Percentiles rank a stretch among this genome's conserved stretches.
phyloP scores from a whole-genome alignment of 2,113 vertebrate species.

The Muscicapa adusta region DNA sequence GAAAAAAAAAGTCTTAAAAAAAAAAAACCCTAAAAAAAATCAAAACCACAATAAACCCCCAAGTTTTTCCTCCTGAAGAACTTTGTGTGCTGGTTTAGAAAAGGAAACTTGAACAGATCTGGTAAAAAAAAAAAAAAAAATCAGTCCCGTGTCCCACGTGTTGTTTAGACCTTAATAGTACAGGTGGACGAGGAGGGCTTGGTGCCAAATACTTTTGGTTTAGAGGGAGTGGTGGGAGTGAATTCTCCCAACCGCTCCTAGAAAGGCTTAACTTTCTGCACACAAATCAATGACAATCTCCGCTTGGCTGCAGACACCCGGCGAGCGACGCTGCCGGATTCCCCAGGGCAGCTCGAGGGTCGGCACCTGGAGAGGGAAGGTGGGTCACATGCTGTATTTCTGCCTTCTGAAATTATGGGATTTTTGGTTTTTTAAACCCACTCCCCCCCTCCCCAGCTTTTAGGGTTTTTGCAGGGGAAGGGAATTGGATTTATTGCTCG shows the following conservation, averaged over 20 bases:
- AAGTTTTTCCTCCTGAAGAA: background rate
- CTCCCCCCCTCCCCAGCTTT: accelerated
- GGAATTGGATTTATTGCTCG: background rate
- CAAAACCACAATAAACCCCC: background rate
- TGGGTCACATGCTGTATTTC: constrained; percentile 1
- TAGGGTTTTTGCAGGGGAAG: background rate
- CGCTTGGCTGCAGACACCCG: constrained; percentile 66
- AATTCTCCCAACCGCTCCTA: constrained; percentile 84
- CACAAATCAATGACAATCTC: constrained; percentile 84
- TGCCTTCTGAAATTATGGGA: accelerated
- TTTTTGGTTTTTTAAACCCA: background rate
- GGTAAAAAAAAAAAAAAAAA: background rate
- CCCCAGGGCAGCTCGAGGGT: background rate
- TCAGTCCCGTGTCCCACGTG: constrained; percentile 8
- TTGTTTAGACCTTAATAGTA: constrained; percentile 78
- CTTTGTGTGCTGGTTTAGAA: background rate
- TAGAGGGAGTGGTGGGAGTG: constrained; percentile 93
- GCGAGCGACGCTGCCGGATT: constrained; percentile 11
- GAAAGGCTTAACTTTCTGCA: constrained; percentile 85
- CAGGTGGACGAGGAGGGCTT: constrained; percentile 91
- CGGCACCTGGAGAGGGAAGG: constrained; percentile 38
- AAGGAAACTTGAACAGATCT: background rate
- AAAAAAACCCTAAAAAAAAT: too few relatives aligned
- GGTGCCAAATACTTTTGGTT: constrained; percentile 95
- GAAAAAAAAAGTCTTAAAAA: background rate